Evolutionary conservation across 2,797 vertebrate genomes (phyloP).

Genomic region (Discoglossus pictus): DNA sequence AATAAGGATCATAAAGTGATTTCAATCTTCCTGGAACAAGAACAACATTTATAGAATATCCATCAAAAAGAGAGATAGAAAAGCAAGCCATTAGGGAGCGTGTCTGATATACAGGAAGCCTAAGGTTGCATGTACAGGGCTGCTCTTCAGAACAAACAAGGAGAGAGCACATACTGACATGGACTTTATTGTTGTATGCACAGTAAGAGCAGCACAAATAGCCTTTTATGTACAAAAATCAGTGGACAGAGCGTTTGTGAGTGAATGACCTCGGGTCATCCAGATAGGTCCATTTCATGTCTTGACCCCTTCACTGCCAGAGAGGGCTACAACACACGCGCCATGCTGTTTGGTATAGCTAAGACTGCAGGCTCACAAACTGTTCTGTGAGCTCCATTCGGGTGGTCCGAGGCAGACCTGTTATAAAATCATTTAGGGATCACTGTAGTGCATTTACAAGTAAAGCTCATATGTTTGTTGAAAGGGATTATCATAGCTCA

Average conservation of each 20-base stretch:
- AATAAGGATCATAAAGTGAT: too few species aligned
- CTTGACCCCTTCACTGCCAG: not conserved
- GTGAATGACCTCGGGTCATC: constrained; percentile 26
- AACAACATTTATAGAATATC: not conserved
- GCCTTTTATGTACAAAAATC: constrained; percentile 38
- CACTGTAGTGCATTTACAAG: too few species aligned
- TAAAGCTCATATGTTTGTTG: too few species aligned
- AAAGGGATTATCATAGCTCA: too few species aligned
- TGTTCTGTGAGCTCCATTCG: too few species aligned
- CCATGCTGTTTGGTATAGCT: too few species aligned
- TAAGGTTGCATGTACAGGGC: constrained; percentile 1
- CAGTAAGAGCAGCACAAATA: constrained; percentile 21
- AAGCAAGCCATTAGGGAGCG: constrained; percentile 2
- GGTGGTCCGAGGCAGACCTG: too few species aligned
- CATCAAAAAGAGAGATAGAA: not conserved
- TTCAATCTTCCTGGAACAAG: not conserved
- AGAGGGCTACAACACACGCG: not conserved
- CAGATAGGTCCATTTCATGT: constrained; percentile 2
- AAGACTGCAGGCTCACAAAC: too few species aligned
- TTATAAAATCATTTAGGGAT: too few species aligned
- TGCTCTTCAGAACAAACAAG: constrained; percentile 18
- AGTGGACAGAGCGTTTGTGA: constrained; percentile 3
- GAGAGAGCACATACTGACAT: constrained; percentile 43
- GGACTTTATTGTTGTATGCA: constrained; percentile 24
- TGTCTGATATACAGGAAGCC: constrained; percentile 7